Evolutionary conservation across 2,797 vertebrate species (phyloP).

Genomic region (Molossus alvarezi): DNA sequence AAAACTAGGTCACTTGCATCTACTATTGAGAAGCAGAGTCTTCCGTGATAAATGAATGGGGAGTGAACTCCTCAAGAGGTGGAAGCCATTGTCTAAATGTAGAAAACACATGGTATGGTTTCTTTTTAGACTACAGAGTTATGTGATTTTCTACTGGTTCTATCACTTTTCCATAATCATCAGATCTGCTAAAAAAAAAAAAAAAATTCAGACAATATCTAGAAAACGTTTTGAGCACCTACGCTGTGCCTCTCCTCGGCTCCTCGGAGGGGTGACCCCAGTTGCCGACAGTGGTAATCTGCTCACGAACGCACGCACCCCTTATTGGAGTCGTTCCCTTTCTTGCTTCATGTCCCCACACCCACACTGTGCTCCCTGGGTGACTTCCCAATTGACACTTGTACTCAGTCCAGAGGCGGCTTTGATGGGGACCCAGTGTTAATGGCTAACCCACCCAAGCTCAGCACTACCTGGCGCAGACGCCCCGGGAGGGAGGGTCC

Average conservation of each 20-base stretch:
- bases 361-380: neutral
- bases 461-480: too few relatives aligned
- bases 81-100: neutral
- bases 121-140: neutral
- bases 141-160: neutral
- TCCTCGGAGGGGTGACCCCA: neutral
- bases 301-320: neutral
- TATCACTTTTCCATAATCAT: neutral
- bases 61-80: neutral
- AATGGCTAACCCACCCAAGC: neutral
- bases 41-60: neutral
- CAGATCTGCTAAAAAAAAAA: neutral
- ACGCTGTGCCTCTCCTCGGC: too few relatives aligned
- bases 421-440: neutral
- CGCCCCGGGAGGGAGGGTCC: neutral
- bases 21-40: neutral
- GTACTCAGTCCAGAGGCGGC: neutral
- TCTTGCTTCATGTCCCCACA: neutral
- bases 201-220: neutral
- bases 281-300: neutral
- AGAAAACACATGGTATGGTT: neutral
- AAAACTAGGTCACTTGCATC: neutral
- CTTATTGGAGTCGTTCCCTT: neutral
- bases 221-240: neutral
- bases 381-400: slow-evolving; percentile 30